phyloP scores from a whole-genome alignment of 23 tunicate genomes.

The Styela plicata region DNA sequence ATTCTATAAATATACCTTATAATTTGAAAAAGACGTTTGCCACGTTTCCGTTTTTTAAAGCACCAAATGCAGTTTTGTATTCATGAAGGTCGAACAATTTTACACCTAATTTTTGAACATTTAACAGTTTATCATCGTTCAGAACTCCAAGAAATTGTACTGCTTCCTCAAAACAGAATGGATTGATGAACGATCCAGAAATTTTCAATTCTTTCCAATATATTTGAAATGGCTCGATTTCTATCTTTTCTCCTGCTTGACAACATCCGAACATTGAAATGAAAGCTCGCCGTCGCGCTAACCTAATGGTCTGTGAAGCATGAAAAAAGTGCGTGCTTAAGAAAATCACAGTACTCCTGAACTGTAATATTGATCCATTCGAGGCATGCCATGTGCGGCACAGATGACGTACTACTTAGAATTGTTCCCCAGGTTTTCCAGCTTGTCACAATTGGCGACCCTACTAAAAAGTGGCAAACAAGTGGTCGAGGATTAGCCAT shows the following conservation, averaged over 20 bases:
- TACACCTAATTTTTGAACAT: conserved; percentile 46
- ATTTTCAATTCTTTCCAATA: conserved; percentile 76
- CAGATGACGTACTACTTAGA: too few species aligned
- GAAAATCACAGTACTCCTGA: too few species aligned
- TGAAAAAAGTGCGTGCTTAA: too few species aligned
- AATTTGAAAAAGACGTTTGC: conserved; percentile 53
- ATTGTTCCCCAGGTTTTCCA: too few species aligned
- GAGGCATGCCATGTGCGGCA: too few species aligned
- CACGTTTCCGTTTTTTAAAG: conserved; percentile 43
- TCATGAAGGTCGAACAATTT: conserved; percentile 34
- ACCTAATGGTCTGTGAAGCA: conserved; percentile 36
- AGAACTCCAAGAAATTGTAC: conserved; percentile 36
- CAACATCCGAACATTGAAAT: conserved; percentile 72
- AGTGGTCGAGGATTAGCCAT: too few species aligned
- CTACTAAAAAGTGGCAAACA: too few species aligned
- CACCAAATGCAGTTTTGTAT: conserved; percentile 44
- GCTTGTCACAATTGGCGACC: too few species aligned
- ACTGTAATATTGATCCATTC: too few species aligned
- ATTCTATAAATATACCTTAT: too few species aligned
- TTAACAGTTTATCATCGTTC: conserved; percentile 11
- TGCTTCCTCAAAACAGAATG: conserved; percentile 66
- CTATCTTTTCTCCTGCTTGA: conserved; percentile 61
- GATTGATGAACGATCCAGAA: conserved; percentile 67
- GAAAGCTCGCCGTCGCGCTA: conserved; percentile 62
- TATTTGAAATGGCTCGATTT: conserved; percentile 73